phyloP scores from a whole-genome alignment of 2,113 vertebrate genomes.

The Cottus gobio region DNA sequence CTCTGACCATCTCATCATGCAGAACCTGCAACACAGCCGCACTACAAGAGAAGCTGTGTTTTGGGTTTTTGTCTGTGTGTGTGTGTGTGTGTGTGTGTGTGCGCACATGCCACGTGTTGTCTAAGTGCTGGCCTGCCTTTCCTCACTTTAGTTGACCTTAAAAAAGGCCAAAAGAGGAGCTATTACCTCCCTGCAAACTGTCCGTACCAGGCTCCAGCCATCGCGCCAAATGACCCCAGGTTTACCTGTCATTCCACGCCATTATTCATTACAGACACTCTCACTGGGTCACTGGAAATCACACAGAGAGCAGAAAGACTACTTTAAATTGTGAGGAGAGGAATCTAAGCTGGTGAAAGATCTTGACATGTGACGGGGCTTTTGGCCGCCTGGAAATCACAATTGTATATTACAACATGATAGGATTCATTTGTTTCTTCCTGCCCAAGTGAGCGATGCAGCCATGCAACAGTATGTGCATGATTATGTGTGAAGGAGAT shows the following conservation, averaged over 20 bases:
- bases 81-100: constrained; percentile 10
- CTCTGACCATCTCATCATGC: constrained; percentile 1
- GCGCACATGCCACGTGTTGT: constrained; percentile 15
- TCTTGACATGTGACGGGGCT: neutral
- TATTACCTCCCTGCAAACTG: constrained; percentile 52
- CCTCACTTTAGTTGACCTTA: constrained; percentile 64
- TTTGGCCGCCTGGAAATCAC: neutral
- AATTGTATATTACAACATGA: neutral
- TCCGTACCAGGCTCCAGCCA: constrained; percentile 65
- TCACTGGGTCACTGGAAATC: constrained; percentile 47
- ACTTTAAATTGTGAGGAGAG: constrained; percentile 7
- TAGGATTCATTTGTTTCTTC: constrained; percentile 3
- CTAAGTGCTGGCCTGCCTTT: constrained; percentile 58
- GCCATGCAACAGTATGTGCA: constrained; percentile 8
- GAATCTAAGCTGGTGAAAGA: neutral
- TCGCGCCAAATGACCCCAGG: constrained; percentile 36
- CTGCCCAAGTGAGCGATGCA: neutral
- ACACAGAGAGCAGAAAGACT: constrained; percentile 10
- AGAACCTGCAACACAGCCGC: constrained; percentile 38
- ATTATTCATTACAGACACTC: constrained; percentile 47
- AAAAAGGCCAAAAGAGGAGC: constrained; percentile 54
- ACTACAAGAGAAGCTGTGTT: constrained; percentile 4
- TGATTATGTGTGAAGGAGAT: constrained; percentile 27
- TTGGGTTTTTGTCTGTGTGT: constrained; percentile 5
- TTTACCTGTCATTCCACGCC: constrained; percentile 44